Conservation (phyloP, 1,140 invertebrate species). For the Macrobrachium nipponense region DNA sequence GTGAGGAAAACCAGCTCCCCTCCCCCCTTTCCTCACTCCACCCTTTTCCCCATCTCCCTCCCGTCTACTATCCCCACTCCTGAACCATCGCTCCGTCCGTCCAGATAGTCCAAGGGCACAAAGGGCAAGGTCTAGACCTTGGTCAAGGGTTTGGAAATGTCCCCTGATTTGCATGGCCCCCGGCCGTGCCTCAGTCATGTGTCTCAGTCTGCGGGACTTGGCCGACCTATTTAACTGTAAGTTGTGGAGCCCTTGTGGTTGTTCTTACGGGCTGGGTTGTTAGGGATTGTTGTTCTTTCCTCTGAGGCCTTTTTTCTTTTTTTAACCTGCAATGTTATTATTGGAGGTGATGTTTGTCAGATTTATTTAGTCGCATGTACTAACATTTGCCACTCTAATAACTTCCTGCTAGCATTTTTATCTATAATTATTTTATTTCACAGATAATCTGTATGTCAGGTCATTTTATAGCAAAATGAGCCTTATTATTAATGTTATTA, state of each 20-base stretch:
- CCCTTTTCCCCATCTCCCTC: neutral
- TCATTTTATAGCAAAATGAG: no score
- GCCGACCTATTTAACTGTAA: slow-evolving; percentile 45
- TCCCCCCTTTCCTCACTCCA: neutral
- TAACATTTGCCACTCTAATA: neutral
- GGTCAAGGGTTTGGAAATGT: neutral
- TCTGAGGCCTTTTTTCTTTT: no score
- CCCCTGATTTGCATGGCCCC: neutral
- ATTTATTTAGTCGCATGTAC: neutral
- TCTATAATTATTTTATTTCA: no score
- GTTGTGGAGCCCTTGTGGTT: neutral
- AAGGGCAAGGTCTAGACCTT: no score
- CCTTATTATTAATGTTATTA: no score
- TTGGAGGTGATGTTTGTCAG: no score
- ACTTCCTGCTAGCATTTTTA: no score
- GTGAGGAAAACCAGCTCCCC: neutral
- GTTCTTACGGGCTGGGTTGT: neutral
- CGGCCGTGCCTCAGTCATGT: slow-evolving; percentile 15
- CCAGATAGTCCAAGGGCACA: neutral
- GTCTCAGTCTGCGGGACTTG: slow-evolving; percentile 28
- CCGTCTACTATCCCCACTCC: neutral
- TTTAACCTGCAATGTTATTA: no score
- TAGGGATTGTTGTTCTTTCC: no score
- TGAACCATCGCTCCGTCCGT: neutral
- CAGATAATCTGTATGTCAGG: no score